Conservation (phyloP, 2,888 invertebrate genomes). For the Sphaerophoria rueppellii region DNA sequence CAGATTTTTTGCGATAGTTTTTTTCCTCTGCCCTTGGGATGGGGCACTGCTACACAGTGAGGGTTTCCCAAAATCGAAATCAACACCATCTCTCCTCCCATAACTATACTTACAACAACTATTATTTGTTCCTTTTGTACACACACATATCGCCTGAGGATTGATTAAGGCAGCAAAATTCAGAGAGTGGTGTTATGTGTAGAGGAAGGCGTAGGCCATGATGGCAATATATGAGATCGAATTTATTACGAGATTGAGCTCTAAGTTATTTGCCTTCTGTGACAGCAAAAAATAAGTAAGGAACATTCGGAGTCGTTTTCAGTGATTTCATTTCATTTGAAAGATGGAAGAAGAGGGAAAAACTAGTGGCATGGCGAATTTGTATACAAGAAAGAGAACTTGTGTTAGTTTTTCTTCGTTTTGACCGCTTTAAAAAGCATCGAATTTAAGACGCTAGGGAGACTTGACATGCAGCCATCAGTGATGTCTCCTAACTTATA, state of each 20-base stretch:
- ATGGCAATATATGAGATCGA: slow-evolving; percentile 44
- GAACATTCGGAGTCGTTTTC: slow-evolving; percentile 49
- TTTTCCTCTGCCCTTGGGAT: slow-evolving; percentile 2
- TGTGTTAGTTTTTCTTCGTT: no score
- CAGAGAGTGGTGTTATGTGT: slow-evolving; percentile 8
- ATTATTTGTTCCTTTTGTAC: background rate
- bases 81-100: background rate
- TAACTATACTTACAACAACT: background rate
- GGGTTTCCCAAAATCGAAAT: slow-evolving; percentile 16
- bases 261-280: slow-evolving; percentile 33
- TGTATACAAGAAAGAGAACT: no score
- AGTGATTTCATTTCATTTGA: slow-evolving; percentile 10
- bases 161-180: slow-evolving; percentile 40
- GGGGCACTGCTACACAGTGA: slow-evolving; percentile 19
- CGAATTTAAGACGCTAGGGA: no score
- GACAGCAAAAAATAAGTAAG: slow-evolving; percentile 37
- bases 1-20: slow-evolving; percentile 6
- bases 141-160: slow-evolving; percentile 1
- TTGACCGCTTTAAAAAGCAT: no score
- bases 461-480: no score
- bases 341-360: no score
- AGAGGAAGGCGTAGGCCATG: background rate
- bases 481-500: no score
- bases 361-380: no score
- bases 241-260: slow-evolving; percentile 47